Percentiles rank a stretch among this genome's conserved stretches.
These are phyloP conservation scores for Vanessa tameamea DNA, from an alignment of 1,140 invertebrate genomes.

Conservation along the genomic window DNA sequence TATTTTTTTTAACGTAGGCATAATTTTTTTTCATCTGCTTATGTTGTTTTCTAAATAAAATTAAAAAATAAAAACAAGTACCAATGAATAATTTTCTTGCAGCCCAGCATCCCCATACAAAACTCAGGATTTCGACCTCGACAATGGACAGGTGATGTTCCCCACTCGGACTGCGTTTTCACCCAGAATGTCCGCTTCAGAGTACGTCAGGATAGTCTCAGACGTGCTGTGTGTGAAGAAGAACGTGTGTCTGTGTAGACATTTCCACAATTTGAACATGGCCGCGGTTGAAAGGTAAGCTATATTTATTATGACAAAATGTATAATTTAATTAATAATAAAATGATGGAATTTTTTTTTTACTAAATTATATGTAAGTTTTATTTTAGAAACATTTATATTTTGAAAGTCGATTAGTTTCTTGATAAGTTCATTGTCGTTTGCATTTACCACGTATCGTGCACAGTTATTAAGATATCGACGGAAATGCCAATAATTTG, in stretches of 20 bases:
- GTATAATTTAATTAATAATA: no score
- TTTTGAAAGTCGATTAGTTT: no score
- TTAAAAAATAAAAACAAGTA: neutral
- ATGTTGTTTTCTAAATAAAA: no score
- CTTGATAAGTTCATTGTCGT: no score
- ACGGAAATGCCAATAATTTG: no score
- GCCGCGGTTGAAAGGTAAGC: constrained; percentile 84
- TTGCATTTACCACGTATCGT: no score
- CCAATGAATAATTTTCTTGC: constrained; percentile 5
- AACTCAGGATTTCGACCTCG: constrained; percentile 61
- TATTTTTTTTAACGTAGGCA: no score
- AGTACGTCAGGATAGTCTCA: constrained; percentile 95
- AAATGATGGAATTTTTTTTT: no score
- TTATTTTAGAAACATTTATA: no score
- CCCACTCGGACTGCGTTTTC: constrained; percentile 63
- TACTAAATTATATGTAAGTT: no score
- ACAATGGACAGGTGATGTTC: constrained; percentile 64
- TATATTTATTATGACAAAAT: neutral
- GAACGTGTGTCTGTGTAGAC: constrained; percentile 95
- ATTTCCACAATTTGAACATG: constrained; percentile 93
- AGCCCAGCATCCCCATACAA: constrained; percentile 67
- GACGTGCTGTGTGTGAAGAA: constrained; percentile 96
- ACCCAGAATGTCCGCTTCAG: constrained; percentile 73
- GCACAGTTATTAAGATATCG: no score
- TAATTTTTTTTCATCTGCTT: no score